Evolutionary conservation across 2,113 vertebrate species (phyloP).

Genomic region (Delphinapterus leucas): DNA sequence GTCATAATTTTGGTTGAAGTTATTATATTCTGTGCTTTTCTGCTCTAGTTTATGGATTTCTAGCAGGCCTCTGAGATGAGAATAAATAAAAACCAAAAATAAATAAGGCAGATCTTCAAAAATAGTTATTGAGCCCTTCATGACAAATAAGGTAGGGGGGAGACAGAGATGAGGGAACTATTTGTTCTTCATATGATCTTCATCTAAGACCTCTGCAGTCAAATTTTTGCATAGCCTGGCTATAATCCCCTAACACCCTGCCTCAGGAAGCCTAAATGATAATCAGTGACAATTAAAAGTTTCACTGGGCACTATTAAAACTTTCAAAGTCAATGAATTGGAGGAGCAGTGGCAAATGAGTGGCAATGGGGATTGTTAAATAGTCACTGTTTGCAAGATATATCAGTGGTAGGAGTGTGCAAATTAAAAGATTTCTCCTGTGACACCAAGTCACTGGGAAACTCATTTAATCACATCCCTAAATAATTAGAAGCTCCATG

Average conservation of each 20-base stretch:
- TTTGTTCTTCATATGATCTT: background rate
- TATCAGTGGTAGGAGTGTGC: conserved; percentile 58
- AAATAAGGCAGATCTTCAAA: background rate
- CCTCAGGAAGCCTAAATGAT: conserved; percentile 50
- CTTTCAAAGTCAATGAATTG: conserved; percentile 74
- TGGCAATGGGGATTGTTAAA: conserved; percentile 72
- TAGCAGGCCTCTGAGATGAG: background rate
- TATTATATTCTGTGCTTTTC: background rate
- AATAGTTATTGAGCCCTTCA: background rate
- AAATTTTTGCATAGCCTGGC: background rate
- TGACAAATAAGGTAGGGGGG: background rate
- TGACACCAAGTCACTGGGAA: conserved; percentile 67
- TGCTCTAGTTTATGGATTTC: conserved; percentile 4
- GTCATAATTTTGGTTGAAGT: background rate
- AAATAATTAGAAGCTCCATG: conserved; percentile 74
- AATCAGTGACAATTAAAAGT: conserved; percentile 73
- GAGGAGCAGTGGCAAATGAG: conserved; percentile 65
- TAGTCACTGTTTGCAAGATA: conserved; percentile 64
- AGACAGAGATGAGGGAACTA: background rate
- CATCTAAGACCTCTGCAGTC: background rate
- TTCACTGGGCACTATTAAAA: conserved; percentile 74
- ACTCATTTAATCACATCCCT: conserved; percentile 77
- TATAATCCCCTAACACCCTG: background rate
- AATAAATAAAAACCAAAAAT: conserved; percentile 7
- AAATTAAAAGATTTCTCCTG: conserved; percentile 78